Evolutionary conservation across 2,113 vertebrate species (phyloP).

Genomic region (Albula goreensis): DNA sequence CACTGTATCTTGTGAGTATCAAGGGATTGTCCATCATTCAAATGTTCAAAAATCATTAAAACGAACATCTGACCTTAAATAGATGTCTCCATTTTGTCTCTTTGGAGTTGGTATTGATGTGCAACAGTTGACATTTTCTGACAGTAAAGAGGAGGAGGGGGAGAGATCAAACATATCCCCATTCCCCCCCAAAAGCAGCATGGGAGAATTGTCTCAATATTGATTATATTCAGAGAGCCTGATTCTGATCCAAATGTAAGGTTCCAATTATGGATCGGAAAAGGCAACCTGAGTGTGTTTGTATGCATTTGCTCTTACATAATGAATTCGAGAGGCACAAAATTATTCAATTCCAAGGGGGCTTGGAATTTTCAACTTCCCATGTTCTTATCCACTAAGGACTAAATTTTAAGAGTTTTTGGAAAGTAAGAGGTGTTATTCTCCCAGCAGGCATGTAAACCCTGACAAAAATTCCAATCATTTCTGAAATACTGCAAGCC

Average conservation of each 20-base stretch:
- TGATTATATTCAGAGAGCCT: neutral
- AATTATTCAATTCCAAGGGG: slow-evolving; percentile 13
- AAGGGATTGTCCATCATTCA: neutral
- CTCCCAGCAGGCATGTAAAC: slow-evolving; percentile 35
- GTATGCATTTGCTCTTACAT: neutral
- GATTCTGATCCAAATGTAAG: neutral
- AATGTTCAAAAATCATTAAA: neutral
- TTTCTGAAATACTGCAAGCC: slow-evolving; percentile 40
- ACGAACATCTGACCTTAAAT: neutral
- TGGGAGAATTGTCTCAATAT: neutral
- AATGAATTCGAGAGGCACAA: neutral
- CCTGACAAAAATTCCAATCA: slow-evolving; percentile 34
- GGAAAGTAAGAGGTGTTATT: slow-evolving; percentile 29
- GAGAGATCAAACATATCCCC: neutral
- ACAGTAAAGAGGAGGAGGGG: neutral
- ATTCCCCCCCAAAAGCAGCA: neutral
- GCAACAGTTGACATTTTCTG: neutral
- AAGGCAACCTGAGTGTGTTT: neutral
- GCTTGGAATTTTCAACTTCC: neutral
- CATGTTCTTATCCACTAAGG: slow-evolving; percentile 8
- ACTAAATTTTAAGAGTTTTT: slow-evolving; percentile 26
- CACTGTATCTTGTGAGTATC: neutral
- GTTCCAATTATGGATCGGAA: neutral
- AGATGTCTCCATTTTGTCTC: too few species aligned
- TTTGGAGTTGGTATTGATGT: neutral